These are phyloP conservation scores for Paramisgurnus dabryanus DNA, from an alignment of 2,113 vertebrate genomes.

Conservation along the genomic window DNA sequence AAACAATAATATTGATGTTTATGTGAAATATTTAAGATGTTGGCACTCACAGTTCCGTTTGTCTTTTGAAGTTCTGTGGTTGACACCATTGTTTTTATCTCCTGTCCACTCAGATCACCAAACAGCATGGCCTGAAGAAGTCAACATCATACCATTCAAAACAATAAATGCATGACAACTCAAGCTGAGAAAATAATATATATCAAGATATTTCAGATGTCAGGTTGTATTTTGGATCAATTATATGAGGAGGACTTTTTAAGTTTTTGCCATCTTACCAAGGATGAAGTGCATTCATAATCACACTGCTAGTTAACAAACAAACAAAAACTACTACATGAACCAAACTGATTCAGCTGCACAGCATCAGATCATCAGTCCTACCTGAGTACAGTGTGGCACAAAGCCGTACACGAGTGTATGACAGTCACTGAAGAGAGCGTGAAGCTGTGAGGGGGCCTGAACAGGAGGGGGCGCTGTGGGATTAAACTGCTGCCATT, in stretches of 20 bases:
- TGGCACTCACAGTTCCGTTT: constrained; percentile 80
- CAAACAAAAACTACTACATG: neutral
- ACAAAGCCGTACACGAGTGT: constrained; percentile 86
- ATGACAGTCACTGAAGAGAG: constrained; percentile 78
- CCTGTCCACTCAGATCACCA: constrained; percentile 76
- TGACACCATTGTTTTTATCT: constrained; percentile 83
- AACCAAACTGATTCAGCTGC: too few species aligned
- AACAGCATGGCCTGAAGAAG: constrained; percentile 78
- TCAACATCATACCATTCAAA: neutral
- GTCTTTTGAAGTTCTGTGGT: constrained; percentile 88
- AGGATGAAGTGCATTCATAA: too few species aligned
- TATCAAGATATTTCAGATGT: too few species aligned
- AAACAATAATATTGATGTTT: neutral
- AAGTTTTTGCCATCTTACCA: too few species aligned
- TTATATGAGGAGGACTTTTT: too few species aligned
- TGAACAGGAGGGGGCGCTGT: constrained; percentile 69
- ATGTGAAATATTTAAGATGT: neutral
- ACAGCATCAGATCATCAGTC: neutral
- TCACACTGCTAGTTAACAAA: too few species aligned
- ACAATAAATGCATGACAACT: neutral
- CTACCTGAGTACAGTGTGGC: constrained; percentile 83
- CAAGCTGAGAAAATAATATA: too few species aligned
- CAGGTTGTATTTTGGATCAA: too few species aligned
- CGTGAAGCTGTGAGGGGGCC: constrained; percentile 78
- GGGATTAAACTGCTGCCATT: constrained; percentile 82